Base-by-base conservation (phyloP, 2,113 vertebrate genomes). In the Tachysurus fulvidraco region DNA sequence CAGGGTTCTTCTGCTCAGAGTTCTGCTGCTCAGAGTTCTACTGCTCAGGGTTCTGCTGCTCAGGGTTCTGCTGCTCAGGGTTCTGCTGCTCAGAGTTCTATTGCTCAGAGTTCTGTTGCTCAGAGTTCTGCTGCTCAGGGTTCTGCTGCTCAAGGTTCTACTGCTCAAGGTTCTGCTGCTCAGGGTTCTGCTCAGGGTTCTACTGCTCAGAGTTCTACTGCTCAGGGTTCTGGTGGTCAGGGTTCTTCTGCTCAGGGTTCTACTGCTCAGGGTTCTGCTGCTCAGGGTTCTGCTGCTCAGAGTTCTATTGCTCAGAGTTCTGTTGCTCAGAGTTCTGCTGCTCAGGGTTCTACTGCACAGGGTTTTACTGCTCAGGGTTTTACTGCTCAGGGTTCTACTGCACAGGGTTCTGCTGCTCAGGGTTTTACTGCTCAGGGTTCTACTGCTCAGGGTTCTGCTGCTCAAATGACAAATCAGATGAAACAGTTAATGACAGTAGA, bases 361-460 rank as follows among this genome's bases (percentile, higher is more conserved):
- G 2, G 36, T 36, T 36, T n/a, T n/a, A 85, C 74, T 77, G 44
- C 46, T 19, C 59, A 65, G 11, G 59, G 36, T 36, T 36, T 50
- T 6, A 13, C 74, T 77, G 44, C 46, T 19, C 59, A 65, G 11
- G 59, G 36, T 36, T 36, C 36, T 36, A 85, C 86, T 85, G 88
- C 91, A 90, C 87, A 85, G 83, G 85, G 2, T n/a, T 4, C 50
- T 6, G 44, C 46, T 19, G 44, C 46, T 19, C 59, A 65, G 11
- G 59, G 36, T 36, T 36, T 2, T 36, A 85, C 86, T 85, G 88
- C 91, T 90, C 87, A 85, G 83, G 85, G 2, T n/a, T 4, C 50
- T 6, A 6, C 74, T 77, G 44, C 46, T 19, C 59, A 65, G 11
- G 36, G 23, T 36, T 36, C 36, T 36, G 36, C 36, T 36, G 36